These are phyloP conservation scores for Herpetotheres cachinnans DNA, from an alignment of 2,113 vertebrate genomes.

Conservation along the genomic window DNA sequence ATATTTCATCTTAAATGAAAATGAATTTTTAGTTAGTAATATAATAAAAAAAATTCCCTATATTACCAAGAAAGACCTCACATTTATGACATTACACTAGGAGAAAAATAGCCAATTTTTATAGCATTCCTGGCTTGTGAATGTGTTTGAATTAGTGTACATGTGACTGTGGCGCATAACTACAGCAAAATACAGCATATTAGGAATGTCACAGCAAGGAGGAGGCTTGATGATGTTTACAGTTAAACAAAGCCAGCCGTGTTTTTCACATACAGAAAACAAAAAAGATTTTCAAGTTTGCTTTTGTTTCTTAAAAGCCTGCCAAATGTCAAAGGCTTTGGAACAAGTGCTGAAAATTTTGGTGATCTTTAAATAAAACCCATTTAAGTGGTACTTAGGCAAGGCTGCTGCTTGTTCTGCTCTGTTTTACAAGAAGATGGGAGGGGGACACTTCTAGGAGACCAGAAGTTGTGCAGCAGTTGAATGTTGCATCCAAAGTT, in stretches of 20 bases:
- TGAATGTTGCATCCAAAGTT: not conserved
- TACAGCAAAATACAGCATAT: not conserved
- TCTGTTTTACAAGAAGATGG: not conserved
- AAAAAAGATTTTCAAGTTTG: not conserved
- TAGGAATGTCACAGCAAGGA: not conserved
- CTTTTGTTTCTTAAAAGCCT: not conserved
- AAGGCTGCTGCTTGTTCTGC: not conserved
- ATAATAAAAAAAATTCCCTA: not conserved
- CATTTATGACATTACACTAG: not conserved
- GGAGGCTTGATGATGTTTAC: not conserved
- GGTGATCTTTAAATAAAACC: not conserved
- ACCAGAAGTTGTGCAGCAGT: not conserved
- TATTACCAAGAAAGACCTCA: not conserved
- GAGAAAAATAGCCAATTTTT: not conserved
- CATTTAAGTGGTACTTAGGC: not conserved
- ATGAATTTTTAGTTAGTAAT: not conserved
- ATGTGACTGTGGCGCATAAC: not conserved
- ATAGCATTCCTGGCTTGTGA: not conserved
- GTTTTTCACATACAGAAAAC: not conserved
- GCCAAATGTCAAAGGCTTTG: not conserved
- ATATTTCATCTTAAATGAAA: not conserved
- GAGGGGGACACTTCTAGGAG: not conserved
- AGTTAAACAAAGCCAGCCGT: not conserved
- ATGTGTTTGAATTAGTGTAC: not conserved
- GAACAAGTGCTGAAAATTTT: not conserved